phyloP scores from a whole-genome alignment of 2,797 vertebrate species.

The Stomatorhinus walkeri region DNA sequence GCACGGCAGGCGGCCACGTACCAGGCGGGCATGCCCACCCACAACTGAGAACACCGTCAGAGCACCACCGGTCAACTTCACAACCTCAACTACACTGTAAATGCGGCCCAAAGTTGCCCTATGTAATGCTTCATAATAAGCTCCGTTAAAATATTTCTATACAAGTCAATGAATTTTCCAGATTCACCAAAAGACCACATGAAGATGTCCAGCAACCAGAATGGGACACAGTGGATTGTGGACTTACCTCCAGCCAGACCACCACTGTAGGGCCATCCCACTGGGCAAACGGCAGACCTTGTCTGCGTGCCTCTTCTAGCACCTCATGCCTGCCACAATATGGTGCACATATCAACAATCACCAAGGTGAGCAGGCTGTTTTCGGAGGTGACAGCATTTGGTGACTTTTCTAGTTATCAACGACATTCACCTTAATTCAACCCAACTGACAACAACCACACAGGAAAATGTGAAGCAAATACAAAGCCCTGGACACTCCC shows the following conservation, averaged over 20 bases:
- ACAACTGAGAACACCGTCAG: constrained; percentile 61
- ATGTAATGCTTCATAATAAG: not conserved
- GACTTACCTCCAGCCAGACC: constrained; percentile 86
- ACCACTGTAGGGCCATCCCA: constrained; percentile 97
- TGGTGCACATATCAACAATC: not conserved
- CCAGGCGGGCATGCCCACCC: constrained; percentile 99
- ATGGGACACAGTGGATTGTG: not conserved
- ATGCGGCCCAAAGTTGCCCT: not conserved
- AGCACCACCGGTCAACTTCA: not conserved
- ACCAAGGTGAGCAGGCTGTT: not conserved
- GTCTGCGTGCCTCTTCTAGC: constrained; percentile 86
- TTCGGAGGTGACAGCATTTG: not conserved
- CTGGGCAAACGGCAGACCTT: constrained; percentile 87
- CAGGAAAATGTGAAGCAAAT: not conserved
- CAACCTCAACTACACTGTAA: not conserved
- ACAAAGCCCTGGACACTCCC: not conserved
- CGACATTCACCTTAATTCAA: not conserved
- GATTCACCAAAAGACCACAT: not conserved
- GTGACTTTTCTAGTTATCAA: not conserved
- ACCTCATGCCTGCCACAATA: constrained; percentile 73
- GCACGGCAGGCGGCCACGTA: constrained; percentile 94
- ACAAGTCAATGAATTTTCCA: not conserved
- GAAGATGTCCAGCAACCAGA: not conserved
- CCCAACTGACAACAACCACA: not conserved
- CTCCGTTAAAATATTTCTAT: not conserved